A percentile compares a stretch with the other conserved stretches of the same genome.
Evolutionary conservation across 2,888 invertebrate genomes (phyloP).

Genomic region (Amorpha juglandis): DNA sequence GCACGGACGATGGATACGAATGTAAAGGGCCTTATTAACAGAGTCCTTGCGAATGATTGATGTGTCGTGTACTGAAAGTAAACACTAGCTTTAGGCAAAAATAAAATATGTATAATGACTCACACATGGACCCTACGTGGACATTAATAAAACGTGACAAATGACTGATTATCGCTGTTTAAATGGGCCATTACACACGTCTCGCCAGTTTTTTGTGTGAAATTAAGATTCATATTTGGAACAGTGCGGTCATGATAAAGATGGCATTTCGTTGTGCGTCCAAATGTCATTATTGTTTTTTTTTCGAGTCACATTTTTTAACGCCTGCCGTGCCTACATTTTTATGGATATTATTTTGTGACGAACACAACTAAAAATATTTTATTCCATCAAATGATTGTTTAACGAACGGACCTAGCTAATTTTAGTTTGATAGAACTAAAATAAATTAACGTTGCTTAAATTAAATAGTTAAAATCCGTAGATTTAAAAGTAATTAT

Average conservation of each 20-base stretch:
- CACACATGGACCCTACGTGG: conserved; percentile 37
- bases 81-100: conserved; percentile 18
- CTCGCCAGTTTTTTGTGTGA: conserved; percentile 22
- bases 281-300: neutral
- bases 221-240: conserved; percentile 24
- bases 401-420: no score
- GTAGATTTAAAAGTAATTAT: no score
- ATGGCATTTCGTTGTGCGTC: neutral
- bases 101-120: conserved; percentile 35
- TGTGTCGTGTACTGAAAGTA: conserved; percentile 37
- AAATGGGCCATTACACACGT: conserved; percentile 33
- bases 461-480: no score
- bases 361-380: no score
- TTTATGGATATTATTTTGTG: no score
- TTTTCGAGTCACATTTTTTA: neutral
- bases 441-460: no score
- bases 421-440: no score
- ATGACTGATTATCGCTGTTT: conserved; percentile 46
- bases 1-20: conserved; percentile 45
- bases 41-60: conserved; percentile 57
- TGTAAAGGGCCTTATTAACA: conserved; percentile 58
- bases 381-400: no score
- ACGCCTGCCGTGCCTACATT: no score
- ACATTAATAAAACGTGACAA: conserved; percentile 50
- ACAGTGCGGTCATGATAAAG: conserved; percentile 4